Evolutionary conservation across 2,797 vertebrate species (phyloP).

Genomic region (Enteromius unitaeniatus): DNA sequence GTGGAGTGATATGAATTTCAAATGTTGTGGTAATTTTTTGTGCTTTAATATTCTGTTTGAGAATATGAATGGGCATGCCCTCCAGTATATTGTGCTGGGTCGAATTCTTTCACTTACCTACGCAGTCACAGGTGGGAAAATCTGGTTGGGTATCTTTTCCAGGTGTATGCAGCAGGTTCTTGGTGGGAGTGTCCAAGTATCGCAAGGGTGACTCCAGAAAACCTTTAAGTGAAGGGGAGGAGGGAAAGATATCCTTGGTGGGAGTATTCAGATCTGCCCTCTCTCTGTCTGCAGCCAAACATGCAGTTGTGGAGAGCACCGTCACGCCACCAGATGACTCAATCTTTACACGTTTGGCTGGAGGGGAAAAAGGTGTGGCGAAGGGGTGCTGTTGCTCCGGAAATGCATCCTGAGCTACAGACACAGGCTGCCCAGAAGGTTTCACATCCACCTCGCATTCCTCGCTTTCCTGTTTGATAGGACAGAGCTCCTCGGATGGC

Average conservation of each 20-base stretch:
- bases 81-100: neutral
- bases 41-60: neutral
- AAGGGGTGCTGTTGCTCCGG: constrained; percentile 77
- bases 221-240: constrained; percentile 89
- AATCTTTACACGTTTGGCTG: constrained; percentile 94
- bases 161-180: constrained; percentile 91
- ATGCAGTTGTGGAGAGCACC: constrained; percentile 93
- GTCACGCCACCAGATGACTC: constrained; percentile 91
- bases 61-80: neutral
- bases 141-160: constrained; percentile 89
- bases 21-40: neutral
- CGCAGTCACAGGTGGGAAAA: constrained; percentile 91
- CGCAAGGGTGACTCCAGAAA: constrained; percentile 95
- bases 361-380: constrained; percentile 74
- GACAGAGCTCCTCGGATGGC: constrained; percentile 41
- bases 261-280: constrained; percentile 83
- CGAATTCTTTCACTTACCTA: constrained; percentile 83
- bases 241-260: constrained; percentile 87
- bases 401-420: constrained; percentile 59
- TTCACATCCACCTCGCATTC: constrained; percentile 55
- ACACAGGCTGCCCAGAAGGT: constrained; percentile 42
- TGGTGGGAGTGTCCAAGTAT: constrained; percentile 94
- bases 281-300: constrained; percentile 75
- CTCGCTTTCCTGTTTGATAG: constrained; percentile 55
- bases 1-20: neutral